phyloP scores from a whole-genome alignment of 1,140 invertebrate genomes.

The Aphis craccivora region DNA sequence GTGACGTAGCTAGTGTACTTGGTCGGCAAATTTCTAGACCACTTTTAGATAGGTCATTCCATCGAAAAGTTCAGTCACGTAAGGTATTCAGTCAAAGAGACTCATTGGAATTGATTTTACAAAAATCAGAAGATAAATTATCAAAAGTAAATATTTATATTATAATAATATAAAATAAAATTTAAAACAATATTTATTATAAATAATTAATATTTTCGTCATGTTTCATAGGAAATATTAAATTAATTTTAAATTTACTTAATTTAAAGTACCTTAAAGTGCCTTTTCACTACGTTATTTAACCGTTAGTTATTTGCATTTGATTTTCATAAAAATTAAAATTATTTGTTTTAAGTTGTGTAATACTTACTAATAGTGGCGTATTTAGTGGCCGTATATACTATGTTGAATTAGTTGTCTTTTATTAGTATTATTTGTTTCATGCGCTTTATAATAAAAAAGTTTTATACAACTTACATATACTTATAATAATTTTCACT shows the following conservation, averaged over 20 bases:
- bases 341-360: background rate
- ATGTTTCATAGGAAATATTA: background rate
- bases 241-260: background rate
- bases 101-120: slow-evolving; percentile 87
- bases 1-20: slow-evolving; percentile 85
- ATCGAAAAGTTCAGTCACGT: slow-evolving; percentile 90
- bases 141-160: slow-evolving; percentile 71
- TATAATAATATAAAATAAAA: background rate
- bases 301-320: background rate
- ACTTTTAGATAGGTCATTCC: slow-evolving; percentile 87
- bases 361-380: background rate
- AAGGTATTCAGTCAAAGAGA: slow-evolving; percentile 92
- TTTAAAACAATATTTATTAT: background rate
- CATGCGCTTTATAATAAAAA: too few species aligned
- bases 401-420: too few species aligned
- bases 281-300: background rate
- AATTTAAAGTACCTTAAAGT: background rate
- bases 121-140: slow-evolving; percentile 88
- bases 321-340: background rate
- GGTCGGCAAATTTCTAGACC: slow-evolving; percentile 85
- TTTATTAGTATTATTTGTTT: too few species aligned
- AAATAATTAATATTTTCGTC: background rate
- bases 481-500: too few species aligned
- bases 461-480: too few species aligned
- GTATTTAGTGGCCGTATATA: too few species aligned